These are phyloP conservation scores for Ammodytes marinus DNA, from an alignment of 2,113 vertebrate species.

Conservation along the genomic window DNA sequence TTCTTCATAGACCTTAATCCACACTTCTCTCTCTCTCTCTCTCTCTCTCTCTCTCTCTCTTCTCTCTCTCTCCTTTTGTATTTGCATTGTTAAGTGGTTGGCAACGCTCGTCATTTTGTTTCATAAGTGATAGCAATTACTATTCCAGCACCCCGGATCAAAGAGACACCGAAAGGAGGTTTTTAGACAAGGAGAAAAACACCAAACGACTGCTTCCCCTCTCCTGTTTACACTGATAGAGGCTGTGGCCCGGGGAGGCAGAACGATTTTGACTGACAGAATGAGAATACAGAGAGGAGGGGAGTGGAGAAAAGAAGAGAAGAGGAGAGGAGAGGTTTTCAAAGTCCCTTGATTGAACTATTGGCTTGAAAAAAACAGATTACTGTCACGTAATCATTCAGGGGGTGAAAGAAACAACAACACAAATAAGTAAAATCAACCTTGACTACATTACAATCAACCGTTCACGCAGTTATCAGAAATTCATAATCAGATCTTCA, in stretches of 20 bases:
- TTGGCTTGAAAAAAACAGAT: too few species aligned
- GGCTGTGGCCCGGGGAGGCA: constrained; percentile 65
- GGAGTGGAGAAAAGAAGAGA: background rate
- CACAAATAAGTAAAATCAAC: too few species aligned
- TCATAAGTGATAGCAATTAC: constrained; percentile 78
- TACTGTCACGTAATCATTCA: too few species aligned
- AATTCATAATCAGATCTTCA: too few species aligned
- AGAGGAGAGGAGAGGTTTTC: background rate
- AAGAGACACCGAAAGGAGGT: constrained; percentile 76
- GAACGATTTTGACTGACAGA: constrained; percentile 73
- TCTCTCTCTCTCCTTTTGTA: constrained; percentile 40
- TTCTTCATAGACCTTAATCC: constrained; percentile 32
- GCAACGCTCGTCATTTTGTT: constrained; percentile 73
- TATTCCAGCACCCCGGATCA: constrained; percentile 71
- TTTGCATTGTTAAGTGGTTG: constrained; percentile 68
- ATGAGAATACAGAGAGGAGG: constrained; percentile 62
- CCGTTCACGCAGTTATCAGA: too few species aligned
- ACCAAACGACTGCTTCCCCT: constrained; percentile 61
- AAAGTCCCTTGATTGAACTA: too few species aligned
- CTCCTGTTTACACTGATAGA: constrained; percentile 79
- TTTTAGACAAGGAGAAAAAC: constrained; percentile 66
- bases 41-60: background rate
- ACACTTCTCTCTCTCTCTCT: background rate
- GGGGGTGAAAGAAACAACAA: too few species aligned
- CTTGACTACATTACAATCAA: too few species aligned